Conservation (phyloP, 2,888 invertebrate species). For the Philereme transversata region DNA sequence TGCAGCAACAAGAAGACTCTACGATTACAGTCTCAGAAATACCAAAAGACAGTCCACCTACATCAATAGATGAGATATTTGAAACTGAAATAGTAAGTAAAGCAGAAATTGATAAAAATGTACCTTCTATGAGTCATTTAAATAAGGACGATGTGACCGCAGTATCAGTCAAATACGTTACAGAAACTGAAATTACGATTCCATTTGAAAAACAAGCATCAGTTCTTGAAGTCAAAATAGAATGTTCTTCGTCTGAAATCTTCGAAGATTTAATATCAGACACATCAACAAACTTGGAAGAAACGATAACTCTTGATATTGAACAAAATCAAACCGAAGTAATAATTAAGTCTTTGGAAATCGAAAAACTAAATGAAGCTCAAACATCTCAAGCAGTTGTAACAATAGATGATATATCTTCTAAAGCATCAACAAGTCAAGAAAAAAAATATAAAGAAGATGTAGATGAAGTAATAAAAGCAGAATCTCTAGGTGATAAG, state of each 20-base stretch:
- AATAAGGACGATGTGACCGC: not conserved
- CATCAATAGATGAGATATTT: not conserved
- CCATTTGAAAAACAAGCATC: conserved; percentile 7
- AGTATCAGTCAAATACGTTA: not conserved
- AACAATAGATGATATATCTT: not conserved
- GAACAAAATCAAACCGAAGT: not conserved
- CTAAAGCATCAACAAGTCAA: not conserved
- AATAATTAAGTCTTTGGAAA: not conserved
- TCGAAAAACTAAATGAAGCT: conserved; percentile 2
- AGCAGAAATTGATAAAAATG: not conserved
- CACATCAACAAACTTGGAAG: not conserved
- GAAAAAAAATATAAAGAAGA: not conserved
- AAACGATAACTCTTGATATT: not conserved
- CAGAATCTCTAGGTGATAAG: not conserved
- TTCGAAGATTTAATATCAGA: not conserved
- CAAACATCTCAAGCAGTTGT: not conserved
- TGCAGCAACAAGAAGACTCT: not conserved
- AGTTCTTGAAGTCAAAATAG: not conserved
- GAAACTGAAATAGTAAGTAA: not conserved
- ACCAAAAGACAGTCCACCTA: not conserved
- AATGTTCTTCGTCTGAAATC: not conserved
- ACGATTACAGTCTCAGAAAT: not conserved
- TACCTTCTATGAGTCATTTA: not conserved
- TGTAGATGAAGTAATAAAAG: not conserved
- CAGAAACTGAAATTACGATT: not conserved